Evolutionary conservation across 2,888 invertebrate species (phyloP).

Genomic region (Serripes groenlandicus): DNA sequence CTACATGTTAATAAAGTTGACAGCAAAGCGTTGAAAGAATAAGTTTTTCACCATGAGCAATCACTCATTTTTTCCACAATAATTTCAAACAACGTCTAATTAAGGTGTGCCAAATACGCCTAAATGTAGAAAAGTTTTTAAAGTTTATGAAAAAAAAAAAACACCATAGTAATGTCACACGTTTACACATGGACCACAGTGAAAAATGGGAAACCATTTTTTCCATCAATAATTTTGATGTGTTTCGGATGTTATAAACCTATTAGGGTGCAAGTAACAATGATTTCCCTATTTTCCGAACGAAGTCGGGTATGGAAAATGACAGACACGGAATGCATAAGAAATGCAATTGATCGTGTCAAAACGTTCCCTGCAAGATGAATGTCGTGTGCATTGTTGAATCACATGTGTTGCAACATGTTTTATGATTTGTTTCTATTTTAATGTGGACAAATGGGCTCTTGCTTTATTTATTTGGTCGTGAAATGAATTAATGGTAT

Average conservation of each 20-base stretch:
- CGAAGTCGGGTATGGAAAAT: neutral
- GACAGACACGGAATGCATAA: slow-evolving; percentile 13
- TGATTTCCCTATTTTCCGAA: slow-evolving; percentile 22
- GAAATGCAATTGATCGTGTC: slow-evolving; percentile 22
- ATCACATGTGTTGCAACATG: neutral
- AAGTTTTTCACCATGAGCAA: no score
- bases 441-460: neutral
- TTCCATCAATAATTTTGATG: neutral
- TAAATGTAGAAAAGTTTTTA: no score
- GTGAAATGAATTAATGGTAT: neutral
- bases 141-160: no score
- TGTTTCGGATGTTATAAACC: slow-evolving; percentile 13
- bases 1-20: no score
- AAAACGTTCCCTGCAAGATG: slow-evolving; percentile 5
- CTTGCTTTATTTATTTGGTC: neutral
- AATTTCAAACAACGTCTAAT: no score
- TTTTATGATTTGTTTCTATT: slow-evolving; percentile 2
- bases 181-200: slow-evolving; percentile 33
- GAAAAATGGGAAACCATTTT: neutral
- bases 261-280: slow-evolving; percentile 10
- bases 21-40: no score
- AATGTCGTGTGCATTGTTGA: slow-evolving; percentile 1
- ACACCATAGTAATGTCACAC: no score
- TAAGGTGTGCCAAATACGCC: no score
- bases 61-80: no score